Evolutionary conservation across 2,888 invertebrate genomes (phyloP), one percentile per base, ranked within the genome.

Genomic region (Cerastis leucographa): DNA sequence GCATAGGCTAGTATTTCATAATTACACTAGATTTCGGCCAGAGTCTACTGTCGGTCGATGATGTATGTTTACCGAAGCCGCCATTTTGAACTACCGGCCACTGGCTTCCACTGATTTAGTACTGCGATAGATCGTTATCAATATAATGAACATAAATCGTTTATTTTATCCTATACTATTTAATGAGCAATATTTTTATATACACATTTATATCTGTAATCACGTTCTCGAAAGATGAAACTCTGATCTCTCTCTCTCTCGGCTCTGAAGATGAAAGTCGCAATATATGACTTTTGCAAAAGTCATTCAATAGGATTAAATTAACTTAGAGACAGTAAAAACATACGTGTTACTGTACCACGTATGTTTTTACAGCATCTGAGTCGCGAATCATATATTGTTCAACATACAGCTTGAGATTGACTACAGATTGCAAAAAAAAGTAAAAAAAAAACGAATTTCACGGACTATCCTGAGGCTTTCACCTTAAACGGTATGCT

Each of bases 11-110:
- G n/a, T 59, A 65, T 78, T 59, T 74, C 3, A 65, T 78, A 35
- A 81, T 65, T 81, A 78, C 49, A 22, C 7, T 35, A 64, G 49
- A 81, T 81, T 65, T 65, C 19, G 49, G 74, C 8, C 8, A n/a
- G 17, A 59, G 25, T 65, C 9, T 2, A 62, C 17, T 46, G 80
- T 22, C 35, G 11, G 17, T n/a, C 17, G 2, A 74, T 74, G 56
- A 81, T 73, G 49, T 12, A 81, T 78, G 54, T 54, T 51, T 22
- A 29, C 46, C 9, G 6, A 65, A 35, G 40, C 64, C 22, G n/a
- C 56, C 49, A 54, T 44, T 61, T 62, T 76, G 61, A 51, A 44
- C 61, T 44, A 25, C 44, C 51, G 49, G 9, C n/a, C 42, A 64
- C 25, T 56, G 49, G 81, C 49, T 42, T 35, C 7, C 74, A 65